Percentiles rank a stretch among this genome's conserved stretches.
Conservation (phyloP, 2,888 invertebrate genomes). For the Apomyelois bistriatella region DNA sequence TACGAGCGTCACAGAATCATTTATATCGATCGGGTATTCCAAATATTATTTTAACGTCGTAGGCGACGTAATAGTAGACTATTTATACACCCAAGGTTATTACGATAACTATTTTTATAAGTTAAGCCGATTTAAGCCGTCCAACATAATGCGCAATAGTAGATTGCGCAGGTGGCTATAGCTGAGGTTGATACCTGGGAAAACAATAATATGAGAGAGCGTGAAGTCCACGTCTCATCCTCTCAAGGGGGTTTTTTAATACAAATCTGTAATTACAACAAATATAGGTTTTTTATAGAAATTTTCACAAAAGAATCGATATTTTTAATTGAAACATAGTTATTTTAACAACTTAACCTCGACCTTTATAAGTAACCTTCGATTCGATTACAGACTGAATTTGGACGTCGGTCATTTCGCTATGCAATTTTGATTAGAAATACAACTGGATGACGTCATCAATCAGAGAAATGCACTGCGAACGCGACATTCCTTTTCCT, state of each 20-base stretch:
- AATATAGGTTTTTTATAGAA: no score
- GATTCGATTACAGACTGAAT: no score
- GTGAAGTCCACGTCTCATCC: no score
- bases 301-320: no score
- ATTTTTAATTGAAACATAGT: no score
- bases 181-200: no score
- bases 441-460: constrained; percentile 19
- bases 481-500: constrained; percentile 35
- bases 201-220: no score
- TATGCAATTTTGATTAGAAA: constrained; percentile 12
- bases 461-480: constrained; percentile 31
- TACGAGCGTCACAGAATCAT: constrained; percentile 16
- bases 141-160: neutral
- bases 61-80: neutral
- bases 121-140: neutral
- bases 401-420: constrained; percentile 17
- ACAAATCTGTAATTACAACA: no score
- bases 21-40: neutral
- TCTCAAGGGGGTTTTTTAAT: no score
- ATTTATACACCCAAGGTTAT: neutral
- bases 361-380: no score
- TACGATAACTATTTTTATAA: neutral
- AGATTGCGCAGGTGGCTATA: no score
- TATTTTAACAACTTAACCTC: no score
- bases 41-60: neutral